Percentiles rank a stretch among this genome's conserved stretches.
These are phyloP conservation scores for Cladorhizidae sp. DNA, from an alignment of 37 sponge, comb jelly and placozoan genomes.

Conservation along the genomic window DNA sequence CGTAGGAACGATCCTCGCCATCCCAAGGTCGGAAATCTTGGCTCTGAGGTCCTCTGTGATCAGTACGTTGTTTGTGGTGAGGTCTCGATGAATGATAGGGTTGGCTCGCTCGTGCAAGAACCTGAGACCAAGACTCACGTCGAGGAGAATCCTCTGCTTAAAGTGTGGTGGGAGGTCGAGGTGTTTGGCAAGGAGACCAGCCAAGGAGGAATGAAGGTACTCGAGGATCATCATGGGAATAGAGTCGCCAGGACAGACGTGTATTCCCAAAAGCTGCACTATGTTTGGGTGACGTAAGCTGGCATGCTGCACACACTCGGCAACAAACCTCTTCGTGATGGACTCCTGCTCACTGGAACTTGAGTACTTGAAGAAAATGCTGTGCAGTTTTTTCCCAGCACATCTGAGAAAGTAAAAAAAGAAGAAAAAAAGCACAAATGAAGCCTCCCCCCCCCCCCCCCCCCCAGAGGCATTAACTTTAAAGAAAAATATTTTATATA, in stretches of 20 bases:
- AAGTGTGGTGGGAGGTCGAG: not conserved
- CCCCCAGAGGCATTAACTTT: not conserved
- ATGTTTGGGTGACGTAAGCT: constrained; percentile 48
- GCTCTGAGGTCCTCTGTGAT: constrained; percentile 31
- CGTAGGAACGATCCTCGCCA: constrained; percentile 12
- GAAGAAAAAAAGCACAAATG: not conserved
- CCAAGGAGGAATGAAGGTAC: constrained; percentile 15
- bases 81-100: constrained; percentile 45
- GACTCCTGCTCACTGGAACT: not conserved
- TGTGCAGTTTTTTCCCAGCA: constrained; percentile 34
- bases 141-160: constrained; percentile 31
- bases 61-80: constrained; percentile 49
- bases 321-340: not conserved
- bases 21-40: constrained; percentile 48
- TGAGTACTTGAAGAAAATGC: not conserved
- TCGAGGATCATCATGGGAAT: constrained; percentile 47
- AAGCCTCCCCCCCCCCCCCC: not conserved
- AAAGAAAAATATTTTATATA: too few relatives aligned
- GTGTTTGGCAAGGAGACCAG: constrained; percentile 14
- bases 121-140: constrained; percentile 18
- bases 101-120: constrained; percentile 32
- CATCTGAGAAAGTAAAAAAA: constrained; percentile 5
- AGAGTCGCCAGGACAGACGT: not conserved
- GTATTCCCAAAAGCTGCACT: constrained; percentile 39
- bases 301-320: constrained; percentile 34